Percentiles rank a stretch among this genome's conserved stretches.
These are phyloP conservation scores for Drosophila ficusphila DNA, from an alignment of 1,140 invertebrate genomes.

Conservation along the genomic window DNA sequence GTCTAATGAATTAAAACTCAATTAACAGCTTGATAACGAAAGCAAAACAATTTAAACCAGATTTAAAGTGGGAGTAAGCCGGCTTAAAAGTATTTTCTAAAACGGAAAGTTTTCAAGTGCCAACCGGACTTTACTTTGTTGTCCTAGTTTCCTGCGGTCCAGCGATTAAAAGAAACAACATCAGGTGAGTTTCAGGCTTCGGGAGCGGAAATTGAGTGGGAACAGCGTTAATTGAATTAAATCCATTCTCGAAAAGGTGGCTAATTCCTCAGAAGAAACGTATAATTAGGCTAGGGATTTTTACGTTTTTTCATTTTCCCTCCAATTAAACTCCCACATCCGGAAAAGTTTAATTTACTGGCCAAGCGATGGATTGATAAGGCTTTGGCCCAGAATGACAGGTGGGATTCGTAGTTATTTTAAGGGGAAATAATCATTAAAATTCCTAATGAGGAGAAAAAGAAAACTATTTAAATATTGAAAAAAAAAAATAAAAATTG, in stretches of 20 bases:
- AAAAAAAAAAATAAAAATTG: too few relatives aligned
- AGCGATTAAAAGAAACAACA: neutral
- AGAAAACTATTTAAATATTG: too few relatives aligned
- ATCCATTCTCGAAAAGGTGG: neutral
- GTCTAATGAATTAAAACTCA: neutral
- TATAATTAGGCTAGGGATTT: conserved; percentile 13
- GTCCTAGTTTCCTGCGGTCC: neutral
- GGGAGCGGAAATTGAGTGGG: conserved; percentile 23
- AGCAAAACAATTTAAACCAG: neutral
- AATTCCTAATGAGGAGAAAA: too few relatives aligned
- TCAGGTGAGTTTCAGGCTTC: conserved; percentile 20
- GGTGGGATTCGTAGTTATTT: too few relatives aligned
- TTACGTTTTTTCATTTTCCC: neutral
- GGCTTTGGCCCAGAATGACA: too few relatives aligned
- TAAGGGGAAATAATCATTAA: too few relatives aligned
- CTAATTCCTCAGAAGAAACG: neutral
- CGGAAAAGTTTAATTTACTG: neutral
- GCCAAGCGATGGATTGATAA: too few relatives aligned
- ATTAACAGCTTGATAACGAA: neutral
- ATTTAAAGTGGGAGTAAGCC: neutral
- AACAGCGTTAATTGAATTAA: conserved; percentile 33
- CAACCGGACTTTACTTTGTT: neutral
- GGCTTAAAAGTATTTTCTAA: neutral
- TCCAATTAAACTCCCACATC: neutral
- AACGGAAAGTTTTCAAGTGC: neutral